Conservation (phyloP, 2,797 vertebrate species). For the Anisognathus igniventris region DNA sequence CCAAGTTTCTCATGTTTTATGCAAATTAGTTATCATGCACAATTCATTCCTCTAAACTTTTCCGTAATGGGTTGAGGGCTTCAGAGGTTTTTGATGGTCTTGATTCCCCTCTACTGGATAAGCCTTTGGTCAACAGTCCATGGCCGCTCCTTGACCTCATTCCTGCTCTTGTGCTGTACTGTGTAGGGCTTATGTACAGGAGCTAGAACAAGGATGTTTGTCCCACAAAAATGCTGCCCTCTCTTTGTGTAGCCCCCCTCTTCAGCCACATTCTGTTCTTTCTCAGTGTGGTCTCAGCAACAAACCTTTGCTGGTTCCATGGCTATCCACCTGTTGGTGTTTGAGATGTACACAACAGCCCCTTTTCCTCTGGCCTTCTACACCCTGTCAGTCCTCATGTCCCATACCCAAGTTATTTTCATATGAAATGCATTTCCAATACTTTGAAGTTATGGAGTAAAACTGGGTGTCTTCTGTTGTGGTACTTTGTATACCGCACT, state of each 20-base stretch:
- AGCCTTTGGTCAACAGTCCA: background rate
- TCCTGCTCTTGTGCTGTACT: background rate
- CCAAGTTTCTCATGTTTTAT: background rate
- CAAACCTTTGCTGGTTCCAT: background rate
- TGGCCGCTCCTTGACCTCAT: rapidly evolving
- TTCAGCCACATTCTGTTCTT: background rate
- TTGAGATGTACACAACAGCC: background rate
- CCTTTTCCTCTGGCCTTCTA: background rate
- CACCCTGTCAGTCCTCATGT: background rate
- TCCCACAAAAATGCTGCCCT: background rate
- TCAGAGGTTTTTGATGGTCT: background rate
- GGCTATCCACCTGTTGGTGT: rapidly evolving
- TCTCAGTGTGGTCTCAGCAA: background rate
- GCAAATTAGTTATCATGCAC: background rate
- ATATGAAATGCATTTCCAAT: background rate
- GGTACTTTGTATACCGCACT: background rate
- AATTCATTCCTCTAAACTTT: rapidly evolving
- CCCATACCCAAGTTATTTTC: background rate
- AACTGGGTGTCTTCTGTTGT: background rate
- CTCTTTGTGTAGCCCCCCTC: background rate
- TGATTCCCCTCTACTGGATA: background rate
- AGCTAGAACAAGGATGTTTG: background rate
- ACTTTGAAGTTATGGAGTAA: background rate
- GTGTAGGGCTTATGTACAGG: background rate
- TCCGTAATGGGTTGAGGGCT: background rate